Conservation (phyloP, 2,797 vertebrate species). For the Lycodopsis pacificus region DNA sequence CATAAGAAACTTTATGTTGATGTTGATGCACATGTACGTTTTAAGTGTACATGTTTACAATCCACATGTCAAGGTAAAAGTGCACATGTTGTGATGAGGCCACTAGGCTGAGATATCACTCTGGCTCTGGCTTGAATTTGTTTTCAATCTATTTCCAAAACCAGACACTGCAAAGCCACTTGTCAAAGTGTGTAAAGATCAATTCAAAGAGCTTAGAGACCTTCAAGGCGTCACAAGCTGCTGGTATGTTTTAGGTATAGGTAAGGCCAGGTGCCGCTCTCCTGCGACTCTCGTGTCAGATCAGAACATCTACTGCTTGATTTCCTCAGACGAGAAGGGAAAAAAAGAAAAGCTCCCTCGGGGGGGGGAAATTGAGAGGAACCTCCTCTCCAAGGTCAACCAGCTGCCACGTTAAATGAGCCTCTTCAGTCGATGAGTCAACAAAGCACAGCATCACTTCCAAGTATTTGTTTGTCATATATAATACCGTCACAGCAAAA, state of each 20-base stretch:
- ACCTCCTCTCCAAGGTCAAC: constrained; percentile 74
- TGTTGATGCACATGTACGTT: not conserved
- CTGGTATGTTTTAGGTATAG: constrained; percentile 27
- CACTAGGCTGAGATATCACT: not conserved
- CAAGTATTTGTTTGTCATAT: constrained; percentile 44
- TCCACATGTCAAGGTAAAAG: not conserved
- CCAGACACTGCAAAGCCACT: constrained; percentile 4
- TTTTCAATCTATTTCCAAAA: constrained; percentile 20
- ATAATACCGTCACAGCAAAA: constrained; percentile 24
- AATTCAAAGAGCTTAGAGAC: constrained; percentile 27
- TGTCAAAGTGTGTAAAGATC: constrained; percentile 12
- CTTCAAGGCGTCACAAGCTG: constrained; percentile 24
- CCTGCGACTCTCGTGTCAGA: constrained; percentile 44
- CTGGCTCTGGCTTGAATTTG: not conserved
- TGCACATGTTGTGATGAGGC: not conserved
- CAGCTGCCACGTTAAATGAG: constrained; percentile 70
- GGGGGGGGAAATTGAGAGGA: constrained; percentile 64
- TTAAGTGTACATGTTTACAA: not conserved
- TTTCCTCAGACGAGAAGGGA: constrained; percentile 22
- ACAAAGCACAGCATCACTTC: constrained; percentile 58
- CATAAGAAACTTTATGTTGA: not conserved
- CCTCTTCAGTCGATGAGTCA: constrained; percentile 66
- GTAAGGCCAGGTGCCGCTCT: constrained; percentile 48
- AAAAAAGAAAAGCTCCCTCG: constrained; percentile 19
- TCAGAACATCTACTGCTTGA: constrained; percentile 55